Evolutionary conservation across 1,140 invertebrate species (phyloP).

Genomic region (Aculops lycopersici): DNA sequence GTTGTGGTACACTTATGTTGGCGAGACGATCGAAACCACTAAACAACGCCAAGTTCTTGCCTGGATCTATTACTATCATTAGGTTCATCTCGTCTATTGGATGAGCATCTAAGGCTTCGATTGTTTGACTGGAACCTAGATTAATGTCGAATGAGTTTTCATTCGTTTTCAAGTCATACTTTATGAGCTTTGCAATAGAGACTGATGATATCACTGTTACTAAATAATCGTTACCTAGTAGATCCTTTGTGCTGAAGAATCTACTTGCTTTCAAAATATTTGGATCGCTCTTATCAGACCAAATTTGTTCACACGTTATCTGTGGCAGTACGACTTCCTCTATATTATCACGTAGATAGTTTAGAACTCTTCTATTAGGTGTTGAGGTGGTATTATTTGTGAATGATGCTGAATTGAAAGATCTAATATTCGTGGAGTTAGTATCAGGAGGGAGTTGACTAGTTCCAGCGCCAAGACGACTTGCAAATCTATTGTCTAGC

Average conservation of each 20-base stretch:
- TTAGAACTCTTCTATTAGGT: not conserved
- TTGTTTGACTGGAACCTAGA: constrained; percentile 32
- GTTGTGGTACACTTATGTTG: constrained; percentile 1
- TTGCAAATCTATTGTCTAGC: not conserved
- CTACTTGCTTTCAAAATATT: constrained; percentile 26
- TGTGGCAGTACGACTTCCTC: constrained; percentile 41
- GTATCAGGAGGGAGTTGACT: constrained; percentile 13
- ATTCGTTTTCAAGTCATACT: constrained; percentile 20
- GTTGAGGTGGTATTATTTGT: not conserved
- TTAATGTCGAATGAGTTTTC: constrained; percentile 26
- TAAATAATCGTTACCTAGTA: constrained; percentile 44
- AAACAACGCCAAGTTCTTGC: constrained; percentile 44
- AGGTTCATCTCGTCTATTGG: constrained; percentile 39
- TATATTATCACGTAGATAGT: constrained; percentile 12
- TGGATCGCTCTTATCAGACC: constrained; percentile 28
- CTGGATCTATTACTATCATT: constrained; percentile 42
- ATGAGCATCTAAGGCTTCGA: constrained; percentile 48
- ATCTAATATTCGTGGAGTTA: constrained; percentile 13
- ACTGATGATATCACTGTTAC: constrained; percentile 28
- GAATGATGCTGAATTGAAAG: constrained; percentile 11
- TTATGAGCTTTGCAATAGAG: constrained; percentile 1
- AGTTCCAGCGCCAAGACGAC: not conserved
- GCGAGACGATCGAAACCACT: constrained; percentile 27
- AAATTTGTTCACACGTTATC: constrained; percentile 51
- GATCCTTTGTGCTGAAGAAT: constrained; percentile 42